Evolutionary conservation across 92 coral and sea anemone genomes (phyloP).

Genomic region (Heteractis magnifica): DNA sequence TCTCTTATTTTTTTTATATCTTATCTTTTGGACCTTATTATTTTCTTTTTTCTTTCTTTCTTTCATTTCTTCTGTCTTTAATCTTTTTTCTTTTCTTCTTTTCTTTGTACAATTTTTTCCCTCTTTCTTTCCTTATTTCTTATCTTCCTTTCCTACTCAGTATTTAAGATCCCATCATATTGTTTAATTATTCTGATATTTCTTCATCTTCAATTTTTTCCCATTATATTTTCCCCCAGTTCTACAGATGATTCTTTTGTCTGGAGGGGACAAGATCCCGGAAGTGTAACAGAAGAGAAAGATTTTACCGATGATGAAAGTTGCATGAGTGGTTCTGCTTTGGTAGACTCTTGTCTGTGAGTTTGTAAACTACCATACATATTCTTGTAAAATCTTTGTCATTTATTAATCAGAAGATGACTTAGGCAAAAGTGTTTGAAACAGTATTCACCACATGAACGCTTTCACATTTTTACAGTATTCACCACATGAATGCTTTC

Average conservation of each 20-base stretch:
- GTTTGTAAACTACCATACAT: slow-evolving; percentile 26
- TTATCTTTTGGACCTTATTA: no score
- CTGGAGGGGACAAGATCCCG: slow-evolving; percentile 94
- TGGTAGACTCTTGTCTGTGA: slow-evolving; percentile 97
- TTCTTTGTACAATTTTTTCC: neutral
- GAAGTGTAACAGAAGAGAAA: slow-evolving; percentile 80
- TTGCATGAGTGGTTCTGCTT: slow-evolving; percentile 84
- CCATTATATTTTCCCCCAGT: slow-evolving; percentile 35
- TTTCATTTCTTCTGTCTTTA: neutral
- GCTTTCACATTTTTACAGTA: no score
- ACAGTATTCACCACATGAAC: neutral
- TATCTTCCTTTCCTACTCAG: no score
- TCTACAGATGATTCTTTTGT: slow-evolving; percentile 99
- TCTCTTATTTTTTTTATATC: no score
- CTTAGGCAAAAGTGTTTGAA: neutral
- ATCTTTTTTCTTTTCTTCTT: neutral
- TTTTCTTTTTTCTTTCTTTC: no score
- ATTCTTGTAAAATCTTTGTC: no score
- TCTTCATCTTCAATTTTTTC: neutral
- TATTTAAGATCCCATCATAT: no score
- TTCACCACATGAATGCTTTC: neutral
- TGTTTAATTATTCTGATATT: no score
- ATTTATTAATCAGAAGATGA: neutral
- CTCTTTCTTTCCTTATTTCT: neutral
- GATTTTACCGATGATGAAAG: slow-evolving; percentile 87